Percentiles rank a stretch among this genome's conserved stretches.
phyloP scores from a whole-genome alignment of 1,140 invertebrate species.

The Listronotus bonariensis region DNA sequence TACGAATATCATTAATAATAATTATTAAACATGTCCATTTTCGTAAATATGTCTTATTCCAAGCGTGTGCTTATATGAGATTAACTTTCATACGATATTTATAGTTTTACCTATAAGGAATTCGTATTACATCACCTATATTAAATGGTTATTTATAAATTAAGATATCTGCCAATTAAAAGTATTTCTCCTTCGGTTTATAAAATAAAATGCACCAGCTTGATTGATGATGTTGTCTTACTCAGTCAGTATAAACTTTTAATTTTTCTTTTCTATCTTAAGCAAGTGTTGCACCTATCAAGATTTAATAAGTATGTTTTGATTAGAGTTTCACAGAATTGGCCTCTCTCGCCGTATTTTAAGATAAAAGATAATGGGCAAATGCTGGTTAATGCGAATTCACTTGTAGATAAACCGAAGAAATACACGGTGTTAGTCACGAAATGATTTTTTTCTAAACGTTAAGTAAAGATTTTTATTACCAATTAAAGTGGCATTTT shows the following conservation, averaged over 20 bases:
- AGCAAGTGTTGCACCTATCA: conserved; percentile 10
- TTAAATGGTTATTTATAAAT: no score
- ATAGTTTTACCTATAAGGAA: no score
- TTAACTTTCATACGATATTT: no score
- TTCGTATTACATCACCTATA: no score
- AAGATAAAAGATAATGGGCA: conserved; percentile 7
- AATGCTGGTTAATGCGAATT: conserved; percentile 8
- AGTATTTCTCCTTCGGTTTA: background rate
- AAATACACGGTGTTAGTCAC: conserved; percentile 12
- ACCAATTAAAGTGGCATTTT: conserved; percentile 3
- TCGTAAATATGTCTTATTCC: no score
- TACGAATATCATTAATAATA: no score
- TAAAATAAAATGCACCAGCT: background rate
- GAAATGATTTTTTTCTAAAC: conserved; percentile 6
- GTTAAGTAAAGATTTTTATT: background rate
- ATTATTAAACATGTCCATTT: no score
- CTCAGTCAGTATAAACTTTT: conserved; percentile 1
- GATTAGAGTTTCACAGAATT: conserved; percentile 16
- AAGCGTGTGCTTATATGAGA: no score
- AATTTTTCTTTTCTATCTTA: conserved; percentile 2
- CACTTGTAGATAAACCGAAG: conserved; percentile 7
- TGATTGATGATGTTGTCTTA: conserved; percentile 14
- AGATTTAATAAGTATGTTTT: conserved; percentile 17
- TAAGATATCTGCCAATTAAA: conserved; percentile 1
- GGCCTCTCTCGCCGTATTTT: conserved; percentile 2